Percentiles rank a stretch among this genome's conserved stretches.
These are phyloP conservation scores for Sinelater perroti DNA, from an alignment of 2,888 invertebrate genomes.

Conservation along the genomic window DNA sequence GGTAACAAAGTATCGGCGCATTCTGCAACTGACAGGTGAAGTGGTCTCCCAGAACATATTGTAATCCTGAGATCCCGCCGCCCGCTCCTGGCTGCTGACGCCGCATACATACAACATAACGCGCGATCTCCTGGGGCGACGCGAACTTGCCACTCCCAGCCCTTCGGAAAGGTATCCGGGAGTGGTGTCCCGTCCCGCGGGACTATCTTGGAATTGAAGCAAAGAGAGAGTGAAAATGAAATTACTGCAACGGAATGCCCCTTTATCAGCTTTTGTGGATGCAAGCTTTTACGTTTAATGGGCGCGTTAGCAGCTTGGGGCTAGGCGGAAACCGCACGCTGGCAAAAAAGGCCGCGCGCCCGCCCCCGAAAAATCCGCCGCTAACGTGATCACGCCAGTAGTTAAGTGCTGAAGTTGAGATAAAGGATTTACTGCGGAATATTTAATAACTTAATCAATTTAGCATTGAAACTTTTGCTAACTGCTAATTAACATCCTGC, in stretches of 20 bases:
- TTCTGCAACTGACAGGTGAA: slow-evolving; percentile 46
- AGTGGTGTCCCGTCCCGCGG: slow-evolving; percentile 29
- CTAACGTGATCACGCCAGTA: slow-evolving; percentile 6
- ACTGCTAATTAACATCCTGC: no score
- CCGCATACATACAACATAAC: slow-evolving; percentile 46
- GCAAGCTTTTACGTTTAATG: slow-evolving; percentile 26
- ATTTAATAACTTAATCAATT: no score
- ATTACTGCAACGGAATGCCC: slow-evolving; percentile 25
- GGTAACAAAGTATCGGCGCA: slow-evolving; percentile 46
- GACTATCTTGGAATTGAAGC: slow-evolving; percentile 25
- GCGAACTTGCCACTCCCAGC: slow-evolving; percentile 41
- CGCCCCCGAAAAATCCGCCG: background rate
- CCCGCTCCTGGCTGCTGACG: slow-evolving; percentile 43
- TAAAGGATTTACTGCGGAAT: no score
- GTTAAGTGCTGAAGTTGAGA: no score
- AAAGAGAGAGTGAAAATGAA: slow-evolving; percentile 23
- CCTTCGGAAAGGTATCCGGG: slow-evolving; percentile 22
- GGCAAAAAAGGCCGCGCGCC: slow-evolving; percentile 11
- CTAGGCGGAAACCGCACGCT: slow-evolving; percentile 17
- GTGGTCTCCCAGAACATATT: slow-evolving; percentile 44
- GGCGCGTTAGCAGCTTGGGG: slow-evolving; percentile 18
- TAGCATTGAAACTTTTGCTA: no score
- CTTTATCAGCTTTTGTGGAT: slow-evolving; percentile 24
- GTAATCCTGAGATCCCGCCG: slow-evolving; percentile 44
- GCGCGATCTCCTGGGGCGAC: slow-evolving; percentile 38